Percentiles rank a stretch among this genome's conserved stretches.
phyloP scores from a whole-genome alignment of 2,888 invertebrate species.

The Ichneumoninae sp. region DNA sequence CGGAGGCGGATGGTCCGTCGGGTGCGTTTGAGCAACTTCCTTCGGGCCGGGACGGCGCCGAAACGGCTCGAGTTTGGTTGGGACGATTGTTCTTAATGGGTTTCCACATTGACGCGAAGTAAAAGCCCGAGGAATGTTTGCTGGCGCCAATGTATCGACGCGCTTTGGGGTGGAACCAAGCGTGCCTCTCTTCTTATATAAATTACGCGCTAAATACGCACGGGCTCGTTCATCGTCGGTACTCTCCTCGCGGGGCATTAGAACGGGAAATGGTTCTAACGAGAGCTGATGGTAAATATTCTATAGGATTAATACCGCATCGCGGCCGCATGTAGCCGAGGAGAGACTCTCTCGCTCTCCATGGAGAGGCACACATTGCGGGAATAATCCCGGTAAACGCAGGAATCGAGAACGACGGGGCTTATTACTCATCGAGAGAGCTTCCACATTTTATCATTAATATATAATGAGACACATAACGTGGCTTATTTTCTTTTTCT shows the following conservation, averaged over 20 bases:
- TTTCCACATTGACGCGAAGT: conserved; percentile 24
- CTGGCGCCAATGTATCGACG: conserved; percentile 81
- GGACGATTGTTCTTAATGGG: background rate
- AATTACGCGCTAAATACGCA: conserved; percentile 82
- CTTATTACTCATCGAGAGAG: conserved; percentile 24
- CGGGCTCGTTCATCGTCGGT: conserved; percentile 64
- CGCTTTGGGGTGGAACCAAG: conserved; percentile 84
- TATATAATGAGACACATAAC: background rate
- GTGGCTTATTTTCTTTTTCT: background rate
- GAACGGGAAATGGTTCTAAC: conserved; percentile 68
- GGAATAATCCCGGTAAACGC: conserved; percentile 21
- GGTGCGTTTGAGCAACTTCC: background rate
- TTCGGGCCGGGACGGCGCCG: background rate
- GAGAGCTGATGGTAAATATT: conserved; percentile 42
- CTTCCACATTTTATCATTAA: conserved; percentile 35
- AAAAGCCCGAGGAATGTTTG: conserved; percentile 48
- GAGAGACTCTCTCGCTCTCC: conserved; percentile 1
- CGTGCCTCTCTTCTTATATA: conserved; percentile 82
- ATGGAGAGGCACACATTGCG: conserved; percentile 16
- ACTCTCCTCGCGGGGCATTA: conserved; percentile 55
- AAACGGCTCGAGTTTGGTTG: background rate
- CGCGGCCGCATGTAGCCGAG: background rate
- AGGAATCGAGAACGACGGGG: conserved; percentile 42
- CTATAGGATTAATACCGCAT: background rate
- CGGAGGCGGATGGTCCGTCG: background rate